Percentiles rank a stretch among this genome's conserved stretches.
These are phyloP conservation scores for Penaeus monodon DNA, from an alignment of 2,888 invertebrate genomes.

Conservation along the genomic window DNA sequence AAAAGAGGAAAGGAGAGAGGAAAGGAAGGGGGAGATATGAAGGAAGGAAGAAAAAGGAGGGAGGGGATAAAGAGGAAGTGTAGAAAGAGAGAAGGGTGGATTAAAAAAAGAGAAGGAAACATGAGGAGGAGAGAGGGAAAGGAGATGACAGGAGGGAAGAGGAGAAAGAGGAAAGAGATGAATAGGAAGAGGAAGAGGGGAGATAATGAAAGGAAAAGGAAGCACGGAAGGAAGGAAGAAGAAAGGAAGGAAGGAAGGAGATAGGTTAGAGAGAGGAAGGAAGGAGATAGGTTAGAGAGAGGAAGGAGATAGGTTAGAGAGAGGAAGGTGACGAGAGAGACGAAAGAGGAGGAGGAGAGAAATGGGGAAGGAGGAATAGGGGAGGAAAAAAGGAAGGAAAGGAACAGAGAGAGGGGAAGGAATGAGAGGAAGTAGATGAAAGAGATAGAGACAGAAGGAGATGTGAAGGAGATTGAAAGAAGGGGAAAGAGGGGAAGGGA, in stretches of 20 bases:
- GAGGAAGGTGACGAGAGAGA: too few relatives aligned
- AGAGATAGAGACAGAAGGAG: not conserved
- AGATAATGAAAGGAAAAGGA: too few relatives aligned
- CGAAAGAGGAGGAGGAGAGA: not conserved
- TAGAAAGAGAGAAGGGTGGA: not conserved
- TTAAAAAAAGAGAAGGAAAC: not conserved
- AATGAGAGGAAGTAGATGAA: not conserved
- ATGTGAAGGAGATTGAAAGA: not conserved
- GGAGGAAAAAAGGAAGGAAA: not conserved
- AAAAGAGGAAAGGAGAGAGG: too few relatives aligned
- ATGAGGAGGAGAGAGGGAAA: not conserved
- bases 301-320: not conserved
- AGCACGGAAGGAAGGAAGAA: not conserved
- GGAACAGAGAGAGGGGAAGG: not conserved
- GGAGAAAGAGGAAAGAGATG: not conserved
- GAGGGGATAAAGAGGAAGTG: not conserved
- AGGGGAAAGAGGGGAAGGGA: not conserved
- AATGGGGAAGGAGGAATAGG: fast-evolving
- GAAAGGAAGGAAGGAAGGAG: fast-evolving
- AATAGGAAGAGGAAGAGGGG: too few relatives aligned
- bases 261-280: not conserved
- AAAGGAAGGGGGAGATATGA: too few relatives aligned
- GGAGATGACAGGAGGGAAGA: not conserved
- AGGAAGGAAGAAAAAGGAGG: too few relatives aligned
- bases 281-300: not conserved